Evolutionary conservation across 2,888 invertebrate species (phyloP).

Genomic region (Chironomus tentans): DNA sequence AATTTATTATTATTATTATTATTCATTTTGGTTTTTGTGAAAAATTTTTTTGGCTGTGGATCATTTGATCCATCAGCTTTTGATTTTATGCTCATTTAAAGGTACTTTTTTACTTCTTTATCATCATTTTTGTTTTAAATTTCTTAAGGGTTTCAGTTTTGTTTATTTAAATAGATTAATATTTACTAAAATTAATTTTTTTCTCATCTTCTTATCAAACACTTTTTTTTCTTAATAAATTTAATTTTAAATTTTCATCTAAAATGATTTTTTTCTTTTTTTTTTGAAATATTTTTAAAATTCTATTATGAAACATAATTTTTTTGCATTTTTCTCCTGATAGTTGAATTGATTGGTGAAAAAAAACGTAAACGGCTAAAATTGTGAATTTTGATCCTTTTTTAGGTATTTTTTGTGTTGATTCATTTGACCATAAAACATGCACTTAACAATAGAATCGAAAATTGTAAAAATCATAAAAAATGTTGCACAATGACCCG

Average conservation of each 20-base stretch:
- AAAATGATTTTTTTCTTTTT: neutral
- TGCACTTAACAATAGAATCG: neutral
- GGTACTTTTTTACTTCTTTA: conserved; percentile 27
- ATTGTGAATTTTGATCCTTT: neutral
- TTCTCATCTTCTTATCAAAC: neutral
- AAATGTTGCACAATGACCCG: neutral
- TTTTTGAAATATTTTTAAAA: neutral
- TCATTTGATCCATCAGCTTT: conserved; percentile 11
- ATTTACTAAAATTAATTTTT: conserved; percentile 6
- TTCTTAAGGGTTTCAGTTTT: conserved; percentile 20
- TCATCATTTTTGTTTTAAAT: conserved; percentile 21
- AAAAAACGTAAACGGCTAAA: neutral
- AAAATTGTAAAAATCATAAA: neutral
- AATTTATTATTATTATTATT: conserved; percentile 1
- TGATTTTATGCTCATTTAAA: conserved; percentile 27
- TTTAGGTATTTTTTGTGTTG: neutral
- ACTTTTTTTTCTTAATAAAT: neutral
- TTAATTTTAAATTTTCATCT: neutral
- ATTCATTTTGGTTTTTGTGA: neutral
- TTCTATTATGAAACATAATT: too few relatives aligned
- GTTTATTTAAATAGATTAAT: neutral
- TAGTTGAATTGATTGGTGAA: neutral
- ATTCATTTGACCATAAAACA: conserved; percentile 20
- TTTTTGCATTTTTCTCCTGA: too few relatives aligned
- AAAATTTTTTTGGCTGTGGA: neutral